Evolutionary conservation across 2,888 invertebrate genomes (phyloP), one percentile per base, ranked within the genome.

Genomic region (Proisotoma minuta): DNA sequence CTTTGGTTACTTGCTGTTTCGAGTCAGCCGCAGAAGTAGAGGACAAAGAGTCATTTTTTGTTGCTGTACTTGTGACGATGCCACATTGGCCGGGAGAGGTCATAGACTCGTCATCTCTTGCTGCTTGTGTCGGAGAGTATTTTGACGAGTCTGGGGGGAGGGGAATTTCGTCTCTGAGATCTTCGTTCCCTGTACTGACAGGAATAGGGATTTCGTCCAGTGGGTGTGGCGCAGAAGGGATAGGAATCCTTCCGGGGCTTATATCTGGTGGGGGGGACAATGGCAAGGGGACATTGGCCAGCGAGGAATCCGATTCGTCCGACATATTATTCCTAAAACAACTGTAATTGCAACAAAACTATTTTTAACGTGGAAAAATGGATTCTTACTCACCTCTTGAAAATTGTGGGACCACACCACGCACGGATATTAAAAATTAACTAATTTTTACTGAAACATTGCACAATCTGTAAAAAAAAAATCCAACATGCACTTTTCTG

Each of bases 91-190:
- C 61, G 8, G 71, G 66, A 18, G 65, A 66, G 29, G 59, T 56
- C 22, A 63, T 65, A n/a, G 64, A 61, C n/a, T 67, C 67, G 49
- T 71, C 71, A 48, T 66, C 72, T 1, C 53, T 66, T 1, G 59
- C 56, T 10, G 66, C 69, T 57, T 73, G 71, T 57, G 67, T 72
- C 20, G 74, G 74, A 2, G 74, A 74, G 48, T 74, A 74, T 59
- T 68, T 72, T 10, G 65, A 65, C 2, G 69, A 71, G 2, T 69
- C 62, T 12, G 43, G 43, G 4, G 72, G 72, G 5, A 72, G 56
- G 1, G 72, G 72, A 26, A 72, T 72, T 24, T 68, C 68, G 1
- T 58, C 60, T n/a, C 69, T 66, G 3, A 39, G 43, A 43, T 43
- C 18, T n/a, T 43, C 20, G 18, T 12, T 43, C 18, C 43, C 57